These are phyloP conservation scores for Phragmatobia fuliginosa DNA, from an alignment of 2,888 invertebrate genomes.

Conservation along the genomic window DNA sequence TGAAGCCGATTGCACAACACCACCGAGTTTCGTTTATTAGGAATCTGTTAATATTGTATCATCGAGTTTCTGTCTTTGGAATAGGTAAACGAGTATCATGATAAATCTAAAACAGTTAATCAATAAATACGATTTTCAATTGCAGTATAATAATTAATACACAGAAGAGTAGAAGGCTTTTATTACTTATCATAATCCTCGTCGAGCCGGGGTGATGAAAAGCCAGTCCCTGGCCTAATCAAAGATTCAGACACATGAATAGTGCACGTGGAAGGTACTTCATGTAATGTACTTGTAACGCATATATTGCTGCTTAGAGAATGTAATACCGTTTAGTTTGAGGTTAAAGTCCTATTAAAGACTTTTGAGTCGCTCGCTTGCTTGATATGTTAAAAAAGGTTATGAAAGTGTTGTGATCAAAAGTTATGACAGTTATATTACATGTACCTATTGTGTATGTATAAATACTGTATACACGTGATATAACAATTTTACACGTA, in stretches of 20 bases:
- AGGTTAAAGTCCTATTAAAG: slow-evolving; percentile 1
- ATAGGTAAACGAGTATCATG: not conserved
- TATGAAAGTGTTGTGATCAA: not conserved
- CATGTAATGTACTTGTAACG: slow-evolving; percentile 1
- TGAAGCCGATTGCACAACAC: not conserved
- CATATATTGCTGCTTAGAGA: not conserved
- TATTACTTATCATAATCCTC: slow-evolving; percentile 31
- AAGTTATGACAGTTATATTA: not conserved
- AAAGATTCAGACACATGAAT: slow-evolving; percentile 48
- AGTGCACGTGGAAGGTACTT: slow-evolving; percentile 34
- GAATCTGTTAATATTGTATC: not conserved
- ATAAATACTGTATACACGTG: not conserved
- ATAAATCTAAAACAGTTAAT: not conserved
- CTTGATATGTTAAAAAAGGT: not conserved
- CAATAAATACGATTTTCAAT: slow-evolving; percentile 6
- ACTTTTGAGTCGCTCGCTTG: not conserved
- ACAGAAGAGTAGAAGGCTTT: slow-evolving; percentile 22
- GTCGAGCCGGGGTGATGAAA: slow-evolving; percentile 27
- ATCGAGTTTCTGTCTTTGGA: not conserved
- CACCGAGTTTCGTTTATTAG: not conserved
- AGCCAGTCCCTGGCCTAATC: slow-evolving; percentile 42
- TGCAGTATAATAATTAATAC: slow-evolving; percentile 13
- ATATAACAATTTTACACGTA: not conserved
- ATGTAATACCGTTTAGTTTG: slow-evolving; percentile 1
- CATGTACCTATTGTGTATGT: not conserved